Evolutionary conservation across 2,113 vertebrate species (phyloP), one percentile per base, ranked within the genome.

Genomic region (sheep (Ovis aries)): DNA sequence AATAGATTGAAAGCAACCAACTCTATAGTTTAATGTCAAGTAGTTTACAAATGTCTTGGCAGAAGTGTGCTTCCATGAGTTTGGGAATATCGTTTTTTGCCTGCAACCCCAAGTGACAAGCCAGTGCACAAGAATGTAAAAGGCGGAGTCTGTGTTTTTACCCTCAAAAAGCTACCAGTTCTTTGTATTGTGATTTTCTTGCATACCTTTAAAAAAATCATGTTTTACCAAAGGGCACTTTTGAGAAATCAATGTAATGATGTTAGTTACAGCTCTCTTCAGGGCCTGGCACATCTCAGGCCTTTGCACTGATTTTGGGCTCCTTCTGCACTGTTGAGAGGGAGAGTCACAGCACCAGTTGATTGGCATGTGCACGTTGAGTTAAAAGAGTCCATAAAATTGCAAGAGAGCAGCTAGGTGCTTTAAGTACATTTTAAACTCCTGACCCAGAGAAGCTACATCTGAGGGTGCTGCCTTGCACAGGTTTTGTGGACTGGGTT

Each of bases 171-270:
- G 29, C 74, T 87, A 40, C 9, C 17, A 43, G 17, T 88, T 85
- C 60, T 95, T 95, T 85, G 17, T 40, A 53, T 60, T 92, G 81
- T 90, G 53, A 50, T 87, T 98, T 97, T 95, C 88, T 82, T 88
- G 17, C 21, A 84, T 80, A 59, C n/a, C 19, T 45, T 80, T 27
- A 3, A 74, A 74, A 74, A 94, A 82, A 62, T 36, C 15, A 25
- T 40, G 36, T 23, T 91, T 94, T 78, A 33, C 57, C 80, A 59
- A 23, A 59, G n/a, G 11, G 15, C 88, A 50, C 7, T 78, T 78
- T 25, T 78, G 91, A 59, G 31, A 43, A 71, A 48, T 78, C 55
- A 23, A 6, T 21, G 15, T 77, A 57, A 59, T 33, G 5, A 23
- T 31, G 12, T 43, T 29, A 50, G 43, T 83, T 16, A 43, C 23